Conservation (phyloP, 2,113 vertebrate species). For the Dasyornis broadbenti region DNA sequence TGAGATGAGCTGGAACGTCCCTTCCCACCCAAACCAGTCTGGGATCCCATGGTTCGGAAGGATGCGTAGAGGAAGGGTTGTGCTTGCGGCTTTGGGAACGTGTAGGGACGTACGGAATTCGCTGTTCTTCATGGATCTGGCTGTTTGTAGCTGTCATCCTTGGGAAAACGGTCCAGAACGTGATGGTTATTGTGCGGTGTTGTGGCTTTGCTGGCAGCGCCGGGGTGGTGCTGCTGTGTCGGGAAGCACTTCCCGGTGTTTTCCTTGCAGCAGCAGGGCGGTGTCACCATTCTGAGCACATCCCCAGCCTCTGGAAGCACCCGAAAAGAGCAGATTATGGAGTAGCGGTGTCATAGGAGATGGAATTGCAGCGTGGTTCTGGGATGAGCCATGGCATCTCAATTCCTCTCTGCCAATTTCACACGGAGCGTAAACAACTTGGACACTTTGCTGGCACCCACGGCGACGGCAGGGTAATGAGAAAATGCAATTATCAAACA, state of each 20-base stretch:
- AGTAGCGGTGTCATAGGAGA: fast-evolving
- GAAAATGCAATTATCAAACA: background rate
- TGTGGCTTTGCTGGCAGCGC: background rate
- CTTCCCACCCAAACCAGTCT: fast-evolving
- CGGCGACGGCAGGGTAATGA: background rate
- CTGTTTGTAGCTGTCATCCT: fast-evolving
- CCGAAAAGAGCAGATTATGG: background rate
- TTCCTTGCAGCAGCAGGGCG: fast-evolving
- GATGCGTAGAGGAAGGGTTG: fast-evolving
- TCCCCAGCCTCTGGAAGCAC: background rate
- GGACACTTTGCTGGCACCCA: background rate
- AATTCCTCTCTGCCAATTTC: background rate
- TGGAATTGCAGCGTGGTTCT: background rate
- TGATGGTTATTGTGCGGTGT: fast-evolving
- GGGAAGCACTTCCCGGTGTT: fast-evolving
- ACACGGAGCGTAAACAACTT: background rate
- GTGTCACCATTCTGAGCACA: background rate
- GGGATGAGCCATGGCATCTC: background rate
- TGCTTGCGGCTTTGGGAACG: background rate
- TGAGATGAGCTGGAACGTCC: background rate
- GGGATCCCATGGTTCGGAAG: fast-evolving
- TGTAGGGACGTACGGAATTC: fast-evolving
- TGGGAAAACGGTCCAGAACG: fast-evolving
- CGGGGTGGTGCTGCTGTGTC: fast-evolving
- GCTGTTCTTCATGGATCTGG: fast-evolving